Evolutionary conservation across 2,113 vertebrate genomes (phyloP), one percentile per base, ranked within the genome.

Genomic region (Thamnaconus septentrionalis): DNA sequence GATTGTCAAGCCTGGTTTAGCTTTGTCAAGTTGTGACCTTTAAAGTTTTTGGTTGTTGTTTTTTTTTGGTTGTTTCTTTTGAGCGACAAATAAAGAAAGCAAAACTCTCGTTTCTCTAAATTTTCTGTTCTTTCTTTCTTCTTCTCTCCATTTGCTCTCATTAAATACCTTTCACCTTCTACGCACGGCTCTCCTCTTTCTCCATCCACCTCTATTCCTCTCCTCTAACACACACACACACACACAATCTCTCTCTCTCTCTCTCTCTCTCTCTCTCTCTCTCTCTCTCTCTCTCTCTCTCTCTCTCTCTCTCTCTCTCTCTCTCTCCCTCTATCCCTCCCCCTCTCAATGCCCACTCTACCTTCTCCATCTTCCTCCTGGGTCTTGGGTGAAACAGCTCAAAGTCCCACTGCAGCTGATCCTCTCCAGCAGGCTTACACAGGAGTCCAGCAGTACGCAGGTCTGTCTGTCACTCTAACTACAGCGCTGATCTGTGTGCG

Each of bases 391-490:
- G 92, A 85, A 88, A 83, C 94, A 98, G 96, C 96, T 82, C 96
- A 99, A 91, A 99, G 97, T 91, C 96, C 97, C 86, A 98, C 95
- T 78, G 94, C 97, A 85, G 96, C 96, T 67, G 97, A 99, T 85
- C 96, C 96, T 75, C 94, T 99, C 89, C 97, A 99, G 90, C 96
- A 98, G 93, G 96, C 97, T 89, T 99, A 99, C 88, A 95, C 97
- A 6, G 96, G 97, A 94, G 96, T 98, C 92, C 97, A 99, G 94
- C 97, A 98, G 92, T 99, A 99, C 70, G 96, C 97, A 99, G 96
- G 97, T 98, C 94, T 95, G 97, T 96, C 94, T 92, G 94, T 95
- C 93, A 76, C 75, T 82, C 77, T 80, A 73, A 66, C 66, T 41
- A 62, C 74, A 66, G 10, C 76, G 41, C 61, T 53, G 52, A 61